Base-by-base conservation (phyloP, 1,140 invertebrate species). In the Harpegnathos saltator region DNA sequence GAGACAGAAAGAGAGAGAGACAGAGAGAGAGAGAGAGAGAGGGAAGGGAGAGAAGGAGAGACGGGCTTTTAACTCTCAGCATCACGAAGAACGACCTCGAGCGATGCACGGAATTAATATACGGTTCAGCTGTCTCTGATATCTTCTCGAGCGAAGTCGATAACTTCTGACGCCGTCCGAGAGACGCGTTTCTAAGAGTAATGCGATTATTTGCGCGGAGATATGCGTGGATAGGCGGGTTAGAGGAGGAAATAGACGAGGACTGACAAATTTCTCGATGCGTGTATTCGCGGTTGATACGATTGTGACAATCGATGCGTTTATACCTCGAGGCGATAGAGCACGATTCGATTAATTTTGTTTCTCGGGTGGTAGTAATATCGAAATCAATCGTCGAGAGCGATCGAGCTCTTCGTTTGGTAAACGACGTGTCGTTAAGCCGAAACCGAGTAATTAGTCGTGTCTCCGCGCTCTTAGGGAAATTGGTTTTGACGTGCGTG, bases 11-110 rank as follows among this genome's bases (percentile, higher is more conserved):
- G 52, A 15, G 4, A 33, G 52, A 4, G n/a, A n/a, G 52, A 54
- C 14, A n/a, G n/a, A n/a, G 15, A 48, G 54, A 17, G 44, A 26
- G 17, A 14, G 33, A 3, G 11, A 7, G 59, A 54, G 52, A 29
- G 24, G 17, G 52, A 17, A 15, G 4, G 4, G 52, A 0, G 17
- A 15, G 52, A 15, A n/a, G 54, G 19, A 7, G n/a, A 48, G 54
- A 17, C n/a, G 3, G 52, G 82, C 82, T 83, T 83, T 83, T 83
- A 83, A 83, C 82, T 83, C 33, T 38, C 61, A 44, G 54, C 54
- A 72, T 26, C 77, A 50, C 66, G 56, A 83, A 75, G 71, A 75
- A 75, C 72, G 33, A 44, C 71, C 61, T 38, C 56, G 69, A 82
- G 71, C 68, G 29, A 74, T 56, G 56, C 69, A 17, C 19, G 26